phyloP scores from a whole-genome alignment of 2,797 vertebrate species.

The Pterois miles region DNA sequence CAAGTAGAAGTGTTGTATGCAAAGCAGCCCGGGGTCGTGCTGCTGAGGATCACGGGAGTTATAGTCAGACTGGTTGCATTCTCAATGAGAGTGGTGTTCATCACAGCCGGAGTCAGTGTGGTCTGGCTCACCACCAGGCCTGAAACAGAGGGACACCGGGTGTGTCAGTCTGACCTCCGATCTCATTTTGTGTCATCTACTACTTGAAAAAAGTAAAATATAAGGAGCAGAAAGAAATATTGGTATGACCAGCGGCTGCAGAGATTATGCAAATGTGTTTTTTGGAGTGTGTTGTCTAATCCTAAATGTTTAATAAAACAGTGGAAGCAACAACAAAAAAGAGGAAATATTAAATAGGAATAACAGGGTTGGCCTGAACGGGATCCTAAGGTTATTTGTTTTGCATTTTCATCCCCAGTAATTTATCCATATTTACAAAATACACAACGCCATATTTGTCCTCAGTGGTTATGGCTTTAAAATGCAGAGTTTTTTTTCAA shows the following conservation, averaged over 20 bases:
- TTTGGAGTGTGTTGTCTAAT: constrained; percentile 10
- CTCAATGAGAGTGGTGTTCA: constrained; percentile 63
- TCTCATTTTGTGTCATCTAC: not conserved
- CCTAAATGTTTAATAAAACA: constrained; percentile 10
- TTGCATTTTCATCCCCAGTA: not conserved
- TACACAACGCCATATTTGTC: not conserved
- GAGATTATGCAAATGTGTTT: not conserved
- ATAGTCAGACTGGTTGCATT: constrained; percentile 64
- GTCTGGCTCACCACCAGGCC: constrained; percentile 82
- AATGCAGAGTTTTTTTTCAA: not conserved
- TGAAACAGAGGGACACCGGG: constrained; percentile 42
- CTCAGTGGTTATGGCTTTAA: not conserved
- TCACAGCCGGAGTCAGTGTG: constrained; percentile 77
- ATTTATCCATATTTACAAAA: not conserved
- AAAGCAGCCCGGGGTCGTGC: constrained; percentile 80
- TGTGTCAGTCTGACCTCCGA: not conserved
- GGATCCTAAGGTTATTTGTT: not conserved
- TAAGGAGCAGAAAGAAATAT: not conserved
- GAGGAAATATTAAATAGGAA: not conserved
- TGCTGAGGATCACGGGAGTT: constrained; percentile 74
- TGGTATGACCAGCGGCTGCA: constrained; percentile 1
- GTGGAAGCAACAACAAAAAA: not conserved
- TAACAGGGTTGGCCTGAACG: too few species aligned
- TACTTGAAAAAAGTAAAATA: not conserved
- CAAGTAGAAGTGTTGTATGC: constrained; percentile 84